A percentile compares a stretch with the other conserved stretches of the same genome.
These are phyloP conservation scores for Megaceryle alcyon DNA, from an alignment of 2,797 vertebrate species.

Conservation along the genomic window DNA sequence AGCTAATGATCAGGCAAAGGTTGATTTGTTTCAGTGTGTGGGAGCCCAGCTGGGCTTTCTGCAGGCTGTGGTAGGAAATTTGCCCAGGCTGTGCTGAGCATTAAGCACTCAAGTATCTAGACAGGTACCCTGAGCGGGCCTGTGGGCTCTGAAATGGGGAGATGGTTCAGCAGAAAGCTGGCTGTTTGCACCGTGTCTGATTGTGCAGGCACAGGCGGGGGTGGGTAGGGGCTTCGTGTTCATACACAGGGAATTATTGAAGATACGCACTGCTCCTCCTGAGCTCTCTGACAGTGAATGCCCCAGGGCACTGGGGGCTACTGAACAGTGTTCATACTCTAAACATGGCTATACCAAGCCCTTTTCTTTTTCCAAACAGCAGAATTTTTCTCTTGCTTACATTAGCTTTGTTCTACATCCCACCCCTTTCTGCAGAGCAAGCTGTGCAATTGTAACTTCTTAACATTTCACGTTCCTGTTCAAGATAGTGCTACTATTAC, in stretches of 20 bases:
- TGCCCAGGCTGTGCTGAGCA: background rate
- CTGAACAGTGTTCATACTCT: background rate
- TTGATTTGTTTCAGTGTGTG: background rate
- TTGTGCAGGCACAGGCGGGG: background rate
- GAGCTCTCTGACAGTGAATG: background rate
- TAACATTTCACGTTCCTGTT: background rate
- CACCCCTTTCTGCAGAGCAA: background rate
- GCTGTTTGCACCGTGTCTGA: background rate
- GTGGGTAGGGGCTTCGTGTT: background rate
- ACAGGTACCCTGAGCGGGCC: background rate
- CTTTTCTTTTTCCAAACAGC: background rate
- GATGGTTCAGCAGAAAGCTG: background rate
- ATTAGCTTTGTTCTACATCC: background rate
- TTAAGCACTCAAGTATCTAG: background rate
- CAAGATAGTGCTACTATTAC: background rate
- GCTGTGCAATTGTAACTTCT: background rate
- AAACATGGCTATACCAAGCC: background rate
- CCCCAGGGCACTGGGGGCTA: background rate
- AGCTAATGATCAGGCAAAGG: constrained; percentile 12
- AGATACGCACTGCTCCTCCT: background rate
- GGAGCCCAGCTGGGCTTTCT: background rate
- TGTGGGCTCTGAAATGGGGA: background rate
- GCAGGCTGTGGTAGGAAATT: background rate
- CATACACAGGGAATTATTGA: background rate
- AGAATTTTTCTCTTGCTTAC: background rate